Base-by-base conservation (phyloP, 1,140 invertebrate genomes). In the Heliconius melpomene region DNA sequence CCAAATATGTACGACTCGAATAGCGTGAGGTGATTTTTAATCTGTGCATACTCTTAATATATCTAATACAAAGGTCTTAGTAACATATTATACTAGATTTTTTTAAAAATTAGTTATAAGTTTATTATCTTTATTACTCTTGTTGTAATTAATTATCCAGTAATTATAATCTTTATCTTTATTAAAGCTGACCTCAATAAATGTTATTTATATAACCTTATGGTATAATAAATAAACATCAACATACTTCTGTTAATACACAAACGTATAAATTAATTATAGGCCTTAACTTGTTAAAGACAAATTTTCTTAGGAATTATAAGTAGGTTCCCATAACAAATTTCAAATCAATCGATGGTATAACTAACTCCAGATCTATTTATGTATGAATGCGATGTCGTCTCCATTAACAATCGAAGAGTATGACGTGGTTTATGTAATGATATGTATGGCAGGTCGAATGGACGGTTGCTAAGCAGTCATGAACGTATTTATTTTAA, bases 381-480 rank as follows among this genome's bases (percentile, higher is more conserved):
- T 81, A 72, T 73, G 75, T 80, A 80, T 80, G 79, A 73, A 78
- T 66, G 32, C 20, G 32, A 50, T 72, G 77, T 78, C 38, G 57
- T 78, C 73, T 46, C 52, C 77, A 72, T 81, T 78, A 78, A 81
- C 26, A 66, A 72, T 52, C 74, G 57, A 50, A 38, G 71, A 36
- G 46, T 72, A 75, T 81, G 80, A 75, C 77, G 76, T 81, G 36
- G 54, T 80, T 74, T 57, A 73, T 60, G 72, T 80, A 74, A 80
- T 80, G 75, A 80, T 73, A 73, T 80, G 75, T 79, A 26, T 74
- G 75, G 73, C 70, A 73, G 77, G 54, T 79, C 9, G 72, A 29
- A 74, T 57, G 76, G 32, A 26, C 60, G 16, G 79, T 80, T 80
- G 75, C 79, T 80, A 77, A 74, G 79, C 72, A 16, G 71, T 13